Conservation (phyloP, 2,888 invertebrate genomes). For the Eristalis pertinax region DNA sequence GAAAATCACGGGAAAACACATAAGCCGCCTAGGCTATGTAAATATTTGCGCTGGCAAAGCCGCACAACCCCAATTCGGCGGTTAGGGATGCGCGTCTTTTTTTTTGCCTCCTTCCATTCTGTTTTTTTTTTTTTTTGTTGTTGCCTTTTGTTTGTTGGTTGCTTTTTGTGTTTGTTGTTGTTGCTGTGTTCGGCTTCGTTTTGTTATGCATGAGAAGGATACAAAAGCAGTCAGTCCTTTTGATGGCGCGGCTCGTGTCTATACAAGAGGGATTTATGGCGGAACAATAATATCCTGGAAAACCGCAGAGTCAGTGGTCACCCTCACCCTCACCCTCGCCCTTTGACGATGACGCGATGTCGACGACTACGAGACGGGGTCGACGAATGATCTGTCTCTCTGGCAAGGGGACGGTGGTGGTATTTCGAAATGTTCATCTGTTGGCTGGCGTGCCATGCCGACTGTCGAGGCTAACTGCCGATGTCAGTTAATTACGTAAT, state of each 20-base stretch:
- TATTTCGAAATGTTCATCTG: constrained; percentile 63
- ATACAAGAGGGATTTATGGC: constrained; percentile 61
- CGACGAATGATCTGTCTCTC: constrained; percentile 50
- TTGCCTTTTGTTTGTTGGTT: not conserved
- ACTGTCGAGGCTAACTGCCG: constrained; percentile 60
- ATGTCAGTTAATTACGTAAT: constrained; percentile 72
- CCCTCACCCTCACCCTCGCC: constrained; percentile 45
- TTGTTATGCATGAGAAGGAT: constrained; percentile 57
- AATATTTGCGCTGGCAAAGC: constrained; percentile 62
- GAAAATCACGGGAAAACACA: constrained; percentile 31
- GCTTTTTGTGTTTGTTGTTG: not conserved
- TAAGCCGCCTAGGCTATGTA: constrained; percentile 67
- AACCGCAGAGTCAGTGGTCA: constrained; percentile 65
- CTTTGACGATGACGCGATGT: not conserved
- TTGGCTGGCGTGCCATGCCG: constrained; percentile 34
- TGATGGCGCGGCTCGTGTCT: constrained; percentile 1
- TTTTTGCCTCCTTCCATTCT: not conserved
- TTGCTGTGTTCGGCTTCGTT: constrained; percentile 16
- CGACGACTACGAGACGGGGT: not conserved
- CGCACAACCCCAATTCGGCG: constrained; percentile 16
- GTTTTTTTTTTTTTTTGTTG: constrained; percentile 23
- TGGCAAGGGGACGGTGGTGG: constrained; percentile 57
- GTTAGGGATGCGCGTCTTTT: constrained; percentile 42
- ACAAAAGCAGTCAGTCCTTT: constrained; percentile 36
- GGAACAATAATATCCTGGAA: constrained; percentile 64